Evolutionary conservation across 2,113 vertebrate species (phyloP).

Genomic region (Pelvicachromis taeniatus): DNA sequence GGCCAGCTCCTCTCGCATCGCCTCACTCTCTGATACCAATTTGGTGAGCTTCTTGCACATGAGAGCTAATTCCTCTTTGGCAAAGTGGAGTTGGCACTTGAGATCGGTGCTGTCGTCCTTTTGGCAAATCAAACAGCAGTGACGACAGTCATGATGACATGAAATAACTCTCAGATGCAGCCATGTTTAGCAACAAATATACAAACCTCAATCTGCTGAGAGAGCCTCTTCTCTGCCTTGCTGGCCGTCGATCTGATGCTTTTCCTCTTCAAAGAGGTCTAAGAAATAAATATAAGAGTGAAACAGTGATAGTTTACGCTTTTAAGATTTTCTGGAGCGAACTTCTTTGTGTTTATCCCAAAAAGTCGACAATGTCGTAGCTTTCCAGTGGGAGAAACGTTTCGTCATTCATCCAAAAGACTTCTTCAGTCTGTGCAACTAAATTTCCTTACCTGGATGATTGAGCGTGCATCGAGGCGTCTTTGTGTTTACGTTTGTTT

Average conservation of each 20-base stretch:
- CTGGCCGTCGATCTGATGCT: constrained; percentile 76
- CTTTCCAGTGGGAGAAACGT: background rate
- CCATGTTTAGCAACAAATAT: background rate
- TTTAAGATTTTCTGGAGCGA: rapidly evolving
- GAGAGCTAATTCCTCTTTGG: constrained; percentile 92
- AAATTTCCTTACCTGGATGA: background rate
- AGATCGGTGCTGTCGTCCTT: constrained; percentile 94
- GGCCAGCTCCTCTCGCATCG: constrained; percentile 87
- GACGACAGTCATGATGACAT: background rate
- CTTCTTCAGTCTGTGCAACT: background rate
- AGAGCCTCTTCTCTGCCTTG: constrained; percentile 85
- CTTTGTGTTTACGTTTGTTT: background rate
- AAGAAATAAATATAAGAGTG: constrained; percentile 24
- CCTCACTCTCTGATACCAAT: constrained; percentile 87
- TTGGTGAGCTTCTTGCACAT: constrained; percentile 99
- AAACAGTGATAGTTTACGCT: background rate
- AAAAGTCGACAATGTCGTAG: background rate
- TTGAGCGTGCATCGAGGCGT: background rate
- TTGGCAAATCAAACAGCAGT: background rate
- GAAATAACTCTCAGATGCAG: background rate
- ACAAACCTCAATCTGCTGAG: constrained; percentile 78
- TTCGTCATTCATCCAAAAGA: background rate
- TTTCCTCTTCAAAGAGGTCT: constrained; percentile 89
- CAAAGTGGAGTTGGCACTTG: constrained; percentile 95
- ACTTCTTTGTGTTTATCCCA: background rate